Percentiles rank a stretch among this genome's conserved stretches.
Conservation (phyloP, 2,888 invertebrate genomes). For the Cheilosia vulpina region DNA sequence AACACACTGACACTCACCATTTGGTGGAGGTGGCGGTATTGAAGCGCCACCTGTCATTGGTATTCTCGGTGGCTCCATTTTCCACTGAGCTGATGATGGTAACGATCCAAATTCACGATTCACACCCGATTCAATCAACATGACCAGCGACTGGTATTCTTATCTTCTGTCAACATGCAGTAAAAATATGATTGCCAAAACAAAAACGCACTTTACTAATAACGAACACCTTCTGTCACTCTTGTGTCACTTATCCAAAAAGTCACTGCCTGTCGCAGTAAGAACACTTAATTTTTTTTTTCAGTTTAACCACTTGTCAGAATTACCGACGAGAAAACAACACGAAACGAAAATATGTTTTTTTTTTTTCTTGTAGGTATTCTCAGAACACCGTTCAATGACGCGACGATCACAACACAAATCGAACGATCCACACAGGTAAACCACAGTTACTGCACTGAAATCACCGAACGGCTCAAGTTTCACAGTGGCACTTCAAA, state of each 20-base stretch:
- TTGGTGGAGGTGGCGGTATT: conserved; percentile 79
- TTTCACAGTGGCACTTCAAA: conserved; percentile 78
- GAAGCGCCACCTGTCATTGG: conserved; percentile 78
- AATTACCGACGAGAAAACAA: conserved; percentile 65
- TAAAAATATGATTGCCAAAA: conserved; percentile 38
- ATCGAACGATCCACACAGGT: conserved; percentile 81
- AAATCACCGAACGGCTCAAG: conserved; percentile 80
- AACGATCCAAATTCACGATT: conserved; percentile 83
- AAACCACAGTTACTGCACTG: conserved; percentile 82
- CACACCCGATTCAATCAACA: conserved; percentile 83
- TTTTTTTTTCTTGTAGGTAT: conserved; percentile 35
- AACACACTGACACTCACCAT: conserved; percentile 78
- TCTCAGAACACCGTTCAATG: conserved; percentile 49
- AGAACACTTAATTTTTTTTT: conserved; percentile 35
- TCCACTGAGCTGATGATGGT: conserved; percentile 82
- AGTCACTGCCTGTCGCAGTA: conserved; percentile 20
- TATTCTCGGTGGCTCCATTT: conserved; percentile 82
- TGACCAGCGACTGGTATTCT: conserved; percentile 84
- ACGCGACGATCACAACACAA: conserved; percentile 70
- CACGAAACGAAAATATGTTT: conserved; percentile 39
- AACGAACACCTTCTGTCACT: conserved; percentile 18
- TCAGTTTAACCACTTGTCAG: conserved; percentile 46
- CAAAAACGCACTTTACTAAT: background rate
- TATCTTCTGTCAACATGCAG: conserved; percentile 72
- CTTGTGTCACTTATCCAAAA: conserved; percentile 57